phyloP scores from a whole-genome alignment of 2,888 invertebrate species.

The Drosophila algonquin region DNA sequence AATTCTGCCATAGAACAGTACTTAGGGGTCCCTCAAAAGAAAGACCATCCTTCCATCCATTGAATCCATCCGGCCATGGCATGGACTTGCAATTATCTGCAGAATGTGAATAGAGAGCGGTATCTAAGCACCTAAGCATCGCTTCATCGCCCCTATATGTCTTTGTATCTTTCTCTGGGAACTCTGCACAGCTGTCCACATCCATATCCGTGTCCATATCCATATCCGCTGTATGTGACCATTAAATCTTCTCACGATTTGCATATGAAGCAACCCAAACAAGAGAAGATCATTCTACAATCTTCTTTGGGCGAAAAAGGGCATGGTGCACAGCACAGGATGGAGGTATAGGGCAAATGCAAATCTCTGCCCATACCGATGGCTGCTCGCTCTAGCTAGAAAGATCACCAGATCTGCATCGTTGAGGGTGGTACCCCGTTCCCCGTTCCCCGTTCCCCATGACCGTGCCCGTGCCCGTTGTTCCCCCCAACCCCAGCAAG shows the following conservation, averaged over 20 bases:
- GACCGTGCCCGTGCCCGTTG: neutral
- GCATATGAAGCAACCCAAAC: conserved; percentile 48
- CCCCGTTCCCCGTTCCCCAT: too few species aligned
- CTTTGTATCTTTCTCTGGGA: neutral
- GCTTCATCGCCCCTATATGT: neutral
- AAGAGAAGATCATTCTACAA: conserved; percentile 24
- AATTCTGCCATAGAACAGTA: too few species aligned
- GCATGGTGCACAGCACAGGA: neutral
- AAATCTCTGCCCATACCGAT: conserved; percentile 27
- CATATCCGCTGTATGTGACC: conserved; percentile 58
- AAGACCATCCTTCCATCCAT: too few species aligned
- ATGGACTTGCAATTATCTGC: conserved; percentile 21
- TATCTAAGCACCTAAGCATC: neutral
- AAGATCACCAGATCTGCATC: conserved; percentile 26
- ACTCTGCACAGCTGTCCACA: conserved; percentile 36
- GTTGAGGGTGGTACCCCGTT: neutral
- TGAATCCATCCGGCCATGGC: neutral
- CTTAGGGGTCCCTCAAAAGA: too few species aligned
- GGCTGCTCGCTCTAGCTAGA: conserved; percentile 38
- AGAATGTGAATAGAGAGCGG: conserved; percentile 10
- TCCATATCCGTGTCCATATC: conserved; percentile 15
- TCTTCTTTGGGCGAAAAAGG: neutral
- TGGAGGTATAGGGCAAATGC: conserved; percentile 35
- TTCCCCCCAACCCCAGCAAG: neutral
- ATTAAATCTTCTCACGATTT: conserved; percentile 61